phyloP scores from a whole-genome alignment of 2,113 vertebrate species.

The Corydoras maculifer region DNA sequence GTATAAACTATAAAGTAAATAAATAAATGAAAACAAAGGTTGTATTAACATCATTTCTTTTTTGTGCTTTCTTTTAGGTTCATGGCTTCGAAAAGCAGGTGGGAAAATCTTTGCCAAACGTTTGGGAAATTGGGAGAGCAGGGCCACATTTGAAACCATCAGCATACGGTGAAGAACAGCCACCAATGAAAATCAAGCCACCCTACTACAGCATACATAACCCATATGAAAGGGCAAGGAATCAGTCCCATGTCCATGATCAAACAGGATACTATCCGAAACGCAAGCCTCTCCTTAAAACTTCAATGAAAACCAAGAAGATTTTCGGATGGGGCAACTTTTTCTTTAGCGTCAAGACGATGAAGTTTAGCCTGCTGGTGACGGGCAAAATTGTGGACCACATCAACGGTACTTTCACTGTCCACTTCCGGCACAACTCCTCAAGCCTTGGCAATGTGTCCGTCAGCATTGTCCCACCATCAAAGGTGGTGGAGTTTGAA shows the following conservation, averaged over 20 bases:
- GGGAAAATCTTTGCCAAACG: too few species aligned
- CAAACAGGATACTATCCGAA: constrained; percentile 71
- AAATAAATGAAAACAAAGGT: too few species aligned
- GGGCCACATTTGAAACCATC: constrained; percentile 69
- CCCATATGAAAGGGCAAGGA: constrained; percentile 71
- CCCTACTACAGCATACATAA: constrained; percentile 63
- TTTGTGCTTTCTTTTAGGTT: constrained; percentile 58
- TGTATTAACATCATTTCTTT: constrained; percentile 2
- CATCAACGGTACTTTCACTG: constrained; percentile 95
- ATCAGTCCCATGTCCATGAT: constrained; percentile 65
- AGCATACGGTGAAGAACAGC: constrained; percentile 65
- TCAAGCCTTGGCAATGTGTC: constrained; percentile 90
- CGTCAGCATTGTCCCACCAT: constrained; percentile 86
- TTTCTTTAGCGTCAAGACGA: constrained; percentile 88
- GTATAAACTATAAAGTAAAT: too few species aligned
- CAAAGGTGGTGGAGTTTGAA: constrained; percentile 86
- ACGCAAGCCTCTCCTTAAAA: constrained; percentile 82
- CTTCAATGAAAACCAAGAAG: constrained; percentile 82
- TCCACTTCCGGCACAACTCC: constrained; percentile 95
- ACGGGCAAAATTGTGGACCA: constrained; percentile 90
- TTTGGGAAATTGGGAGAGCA: constrained; percentile 60
- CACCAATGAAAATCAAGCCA: constrained; percentile 64
- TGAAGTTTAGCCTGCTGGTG: constrained; percentile 81
- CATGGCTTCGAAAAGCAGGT: constrained; percentile 71
- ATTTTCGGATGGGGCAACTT: constrained; percentile 98